Conservation (phyloP, 2,888 invertebrate genomes). For the Lingula anatina region DNA sequence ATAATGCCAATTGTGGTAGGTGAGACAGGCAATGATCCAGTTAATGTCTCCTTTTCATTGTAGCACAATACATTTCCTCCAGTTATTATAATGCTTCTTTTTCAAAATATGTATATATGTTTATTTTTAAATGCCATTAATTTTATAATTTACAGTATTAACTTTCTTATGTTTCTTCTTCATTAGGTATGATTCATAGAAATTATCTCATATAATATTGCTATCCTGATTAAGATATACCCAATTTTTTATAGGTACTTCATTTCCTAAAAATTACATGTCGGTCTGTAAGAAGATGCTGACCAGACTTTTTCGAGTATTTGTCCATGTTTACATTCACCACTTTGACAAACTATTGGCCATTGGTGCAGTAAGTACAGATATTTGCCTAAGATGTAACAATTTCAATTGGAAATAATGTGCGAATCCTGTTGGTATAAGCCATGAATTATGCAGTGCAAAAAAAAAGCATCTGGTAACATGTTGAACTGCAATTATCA, state of each 20-base stretch:
- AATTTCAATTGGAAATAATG: too few species aligned
- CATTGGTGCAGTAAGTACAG: slow-evolving; percentile 74
- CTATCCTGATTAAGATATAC: background rate
- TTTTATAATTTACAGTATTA: background rate
- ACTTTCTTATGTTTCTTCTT: too few species aligned
- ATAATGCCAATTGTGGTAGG: background rate
- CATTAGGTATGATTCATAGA: too few species aligned
- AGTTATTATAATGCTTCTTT: too few species aligned
- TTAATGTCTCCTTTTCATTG: too few species aligned
- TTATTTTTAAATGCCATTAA: background rate
- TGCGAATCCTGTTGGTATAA: too few species aligned
- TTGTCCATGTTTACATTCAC: slow-evolving; percentile 91
- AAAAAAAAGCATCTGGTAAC: background rate
- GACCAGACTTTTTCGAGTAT: slow-evolving; percentile 80
- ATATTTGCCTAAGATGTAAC: background rate
- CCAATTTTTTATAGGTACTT: slow-evolving; percentile 61
- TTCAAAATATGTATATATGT: too few species aligned
- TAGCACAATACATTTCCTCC: too few species aligned
- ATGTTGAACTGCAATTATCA: background rate
- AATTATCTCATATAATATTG: background rate
- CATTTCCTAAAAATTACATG: slow-evolving; percentile 80
- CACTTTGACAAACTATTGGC: slow-evolving; percentile 84
- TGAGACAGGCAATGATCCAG: too few species aligned
- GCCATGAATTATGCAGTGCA: background rate
- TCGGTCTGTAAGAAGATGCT: slow-evolving; percentile 79